Evolutionary conservation across 2,113 vertebrate genomes (phyloP).

Genomic region (Sylvilagus bachmani): DNA sequence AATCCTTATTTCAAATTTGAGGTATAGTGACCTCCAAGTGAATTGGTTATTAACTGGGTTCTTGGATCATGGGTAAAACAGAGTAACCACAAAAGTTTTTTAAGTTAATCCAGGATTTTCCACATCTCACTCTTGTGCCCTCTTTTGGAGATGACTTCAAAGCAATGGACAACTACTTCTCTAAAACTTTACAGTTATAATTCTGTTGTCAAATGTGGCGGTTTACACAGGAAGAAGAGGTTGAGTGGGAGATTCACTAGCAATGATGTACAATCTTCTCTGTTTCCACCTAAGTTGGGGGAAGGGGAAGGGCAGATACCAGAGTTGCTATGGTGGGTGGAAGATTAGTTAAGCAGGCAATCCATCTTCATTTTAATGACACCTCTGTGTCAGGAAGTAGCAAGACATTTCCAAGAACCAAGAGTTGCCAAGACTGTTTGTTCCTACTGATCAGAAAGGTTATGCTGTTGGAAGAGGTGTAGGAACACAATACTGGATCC

Average conservation of each 20-base stretch:
- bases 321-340: neutral
- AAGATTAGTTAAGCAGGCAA: neutral
- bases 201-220: neutral
- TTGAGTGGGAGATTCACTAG: neutral
- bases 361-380: conserved; percentile 3
- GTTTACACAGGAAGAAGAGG: neutral
- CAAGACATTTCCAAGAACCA: neutral
- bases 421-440: neutral
- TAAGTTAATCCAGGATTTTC: neutral
- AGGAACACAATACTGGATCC: neutral
- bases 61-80: neutral
- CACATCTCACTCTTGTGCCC: neutral
- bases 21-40: neutral
- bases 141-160: neutral
- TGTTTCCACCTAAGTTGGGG: neutral
- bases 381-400: neutral
- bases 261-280: neutral
- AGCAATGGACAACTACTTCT: neutral
- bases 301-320: neutral
- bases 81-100: neutral
- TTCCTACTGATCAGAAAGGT: neutral
- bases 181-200: neutral
- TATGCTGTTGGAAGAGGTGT: neutral
- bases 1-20: neutral
- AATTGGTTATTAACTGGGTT: neutral